Percentiles rank a stretch among this genome's conserved stretches.
Conservation (phyloP, 1,140 invertebrate genomes). For the Meloidogyne floridensis region DNA sequence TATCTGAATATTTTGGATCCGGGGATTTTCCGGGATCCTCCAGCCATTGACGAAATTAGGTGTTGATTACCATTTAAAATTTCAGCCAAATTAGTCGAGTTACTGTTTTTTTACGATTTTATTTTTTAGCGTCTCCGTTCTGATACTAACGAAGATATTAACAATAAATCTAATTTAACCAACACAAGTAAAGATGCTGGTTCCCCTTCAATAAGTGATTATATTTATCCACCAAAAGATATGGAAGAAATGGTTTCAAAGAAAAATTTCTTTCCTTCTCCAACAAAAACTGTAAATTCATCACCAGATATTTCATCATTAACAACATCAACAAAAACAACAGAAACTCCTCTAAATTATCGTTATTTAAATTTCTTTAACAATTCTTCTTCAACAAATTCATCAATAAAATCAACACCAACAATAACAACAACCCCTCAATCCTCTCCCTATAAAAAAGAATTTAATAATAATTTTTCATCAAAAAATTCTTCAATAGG, state of each 20-base stretch:
- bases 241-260: no score
- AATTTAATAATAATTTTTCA: background rate
- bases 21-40: no score
- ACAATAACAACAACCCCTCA: background rate
- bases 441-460: background rate
- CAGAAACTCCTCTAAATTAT: background rate
- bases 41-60: no score
- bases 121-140: background rate
- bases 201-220: background rate
- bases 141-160: background rate
- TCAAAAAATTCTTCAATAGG: background rate
- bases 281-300: no score
- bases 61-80: no score
- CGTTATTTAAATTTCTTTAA: background rate
- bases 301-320: background rate
- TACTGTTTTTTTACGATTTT: background rate
- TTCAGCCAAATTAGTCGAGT: no score
- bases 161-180: background rate
- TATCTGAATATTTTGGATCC: no score
- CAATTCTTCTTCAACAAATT: background rate
- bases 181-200: background rate
- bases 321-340: no score
- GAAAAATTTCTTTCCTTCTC: no score
- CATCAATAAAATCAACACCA: background rate
- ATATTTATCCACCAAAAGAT: background rate